A percentile compares a stretch with the other conserved stretches of the same genome.
These are phyloP conservation scores for Pagrus major DNA, from an alignment of 2,113 vertebrate genomes.

Conservation along the genomic window DNA sequence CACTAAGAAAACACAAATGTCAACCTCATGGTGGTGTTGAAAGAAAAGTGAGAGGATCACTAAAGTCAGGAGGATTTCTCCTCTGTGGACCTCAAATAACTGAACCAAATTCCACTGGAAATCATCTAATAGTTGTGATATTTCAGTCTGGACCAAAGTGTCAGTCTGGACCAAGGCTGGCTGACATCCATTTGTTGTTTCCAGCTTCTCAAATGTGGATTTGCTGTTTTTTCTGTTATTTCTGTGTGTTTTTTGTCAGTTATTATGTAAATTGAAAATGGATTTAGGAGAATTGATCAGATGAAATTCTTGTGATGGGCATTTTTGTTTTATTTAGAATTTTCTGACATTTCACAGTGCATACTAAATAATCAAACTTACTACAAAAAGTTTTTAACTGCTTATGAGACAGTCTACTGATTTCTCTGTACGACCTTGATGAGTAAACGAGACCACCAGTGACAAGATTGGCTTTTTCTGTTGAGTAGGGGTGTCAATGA, in stretches of 20 bases:
- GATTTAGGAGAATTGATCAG: background rate
- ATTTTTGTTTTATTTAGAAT: too few relatives aligned
- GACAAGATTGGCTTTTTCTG: too few relatives aligned
- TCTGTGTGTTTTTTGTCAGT: background rate
- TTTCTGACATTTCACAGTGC: background rate
- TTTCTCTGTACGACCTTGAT: too few relatives aligned
- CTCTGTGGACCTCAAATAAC: background rate
- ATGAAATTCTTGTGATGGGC: background rate
- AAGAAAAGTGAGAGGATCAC: background rate
- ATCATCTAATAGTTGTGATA: background rate
- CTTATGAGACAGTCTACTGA: too few relatives aligned
- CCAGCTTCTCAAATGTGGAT: background rate
- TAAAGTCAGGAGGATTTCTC: background rate
- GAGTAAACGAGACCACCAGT: too few relatives aligned
- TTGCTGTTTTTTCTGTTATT: background rate
- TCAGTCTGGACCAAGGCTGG: too few relatives aligned
- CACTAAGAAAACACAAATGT: background rate
- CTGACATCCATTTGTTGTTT: background rate
- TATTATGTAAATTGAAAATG: background rate
- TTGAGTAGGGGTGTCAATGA: too few relatives aligned
- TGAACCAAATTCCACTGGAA: background rate
- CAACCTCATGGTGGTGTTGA: background rate
- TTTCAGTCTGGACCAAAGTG: background rate
- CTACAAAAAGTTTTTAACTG: too few relatives aligned
- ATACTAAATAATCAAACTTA: too few relatives aligned